Conservation (phyloP, 1,140 invertebrate species). For the Diplogasteroides magnus region DNA sequence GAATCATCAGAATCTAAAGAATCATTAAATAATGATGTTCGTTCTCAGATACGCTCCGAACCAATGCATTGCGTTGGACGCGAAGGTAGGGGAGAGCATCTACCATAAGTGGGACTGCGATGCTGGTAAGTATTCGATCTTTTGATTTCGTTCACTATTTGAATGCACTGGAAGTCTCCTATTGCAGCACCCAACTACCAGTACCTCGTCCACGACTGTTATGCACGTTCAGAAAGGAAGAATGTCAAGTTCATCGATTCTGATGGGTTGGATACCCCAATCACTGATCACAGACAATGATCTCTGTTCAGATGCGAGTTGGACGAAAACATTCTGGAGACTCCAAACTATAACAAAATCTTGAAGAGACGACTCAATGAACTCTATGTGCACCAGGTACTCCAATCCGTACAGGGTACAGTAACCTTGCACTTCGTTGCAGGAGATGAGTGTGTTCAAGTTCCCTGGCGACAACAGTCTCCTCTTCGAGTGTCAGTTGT, state of each 20-base stretch:
- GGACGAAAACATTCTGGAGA: conserved; percentile 50
- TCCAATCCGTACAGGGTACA: no score
- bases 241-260: conserved; percentile 46
- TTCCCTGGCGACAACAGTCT: conserved; percentile 52
- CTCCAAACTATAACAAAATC: conserved; percentile 43
- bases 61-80: conserved; percentile 49
- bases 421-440: conserved; percentile 24
- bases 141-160: conserved; percentile 3
- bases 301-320: conserved; percentile 46
- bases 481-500: conserved; percentile 45
- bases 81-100: conserved; percentile 50
- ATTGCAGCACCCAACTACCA: conserved; percentile 49
- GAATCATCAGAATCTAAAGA: no score
- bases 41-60: conserved; percentile 39
- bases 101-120: conserved; percentile 54
- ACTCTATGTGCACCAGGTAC: conserved; percentile 41
- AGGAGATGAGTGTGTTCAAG: conserved; percentile 55
- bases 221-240: conserved; percentile 40
- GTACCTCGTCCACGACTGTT: conserved; percentile 52
- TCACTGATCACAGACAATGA: background rate
- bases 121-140: conserved; percentile 31
- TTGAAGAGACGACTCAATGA: conserved; percentile 28
- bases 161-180: no score
- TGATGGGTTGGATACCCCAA: conserved; percentile 34
- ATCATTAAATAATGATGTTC: no score